Base-by-base conservation (phyloP, 1,140 invertebrate genomes). In the Sycobia sp. region DNA sequence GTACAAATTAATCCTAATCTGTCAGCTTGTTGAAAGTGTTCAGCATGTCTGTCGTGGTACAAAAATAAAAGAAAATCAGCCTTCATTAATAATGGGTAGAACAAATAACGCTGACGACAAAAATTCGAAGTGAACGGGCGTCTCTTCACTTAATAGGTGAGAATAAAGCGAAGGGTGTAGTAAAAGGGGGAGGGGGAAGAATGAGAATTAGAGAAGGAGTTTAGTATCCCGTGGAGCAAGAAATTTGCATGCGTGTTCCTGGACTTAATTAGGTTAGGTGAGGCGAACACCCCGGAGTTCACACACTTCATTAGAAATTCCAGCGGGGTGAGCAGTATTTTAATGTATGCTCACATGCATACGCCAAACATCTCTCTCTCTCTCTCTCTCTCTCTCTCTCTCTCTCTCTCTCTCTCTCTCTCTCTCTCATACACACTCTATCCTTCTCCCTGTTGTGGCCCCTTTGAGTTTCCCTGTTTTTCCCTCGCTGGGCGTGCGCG, bases 221-320 rank as follows among this genome's bases (percentile, higher is more conserved):
- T 57, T 27, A 67, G 65, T 67, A 65, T 68, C 72, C 67, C 70
- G 68, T 65, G 55, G 66, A 38, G 72, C 47, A 41, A 29, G 20
- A 67, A 62, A 73, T 73, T 73, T 71, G 68, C 72, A 73, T 71
- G 57, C 65, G 62, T 53, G 62, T 62, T 56, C 43, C 62, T 60
- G 60, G 47, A 69, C 59, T 73, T 73, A 73, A 73, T 73, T 73
- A 73, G 55, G 69, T 73, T 71, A 73, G 62, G 14, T 51, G 27
- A 51, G 54, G 38, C 47, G 58, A 64, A 67, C 61, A 61, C 65
- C 49, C 54, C 56, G 66, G 44, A 68, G 64, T 73, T 73, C 69
- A 68, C 69, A 73, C 69, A 70, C 66, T 57, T 67, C 67, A 68
- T 70, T 68, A 68, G 60, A 66, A 66, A 67, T 71, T 71, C 62